These are phyloP conservation scores for Tenthredo livida DNA, from an alignment of 2,888 invertebrate genomes.

Conservation along the genomic window DNA sequence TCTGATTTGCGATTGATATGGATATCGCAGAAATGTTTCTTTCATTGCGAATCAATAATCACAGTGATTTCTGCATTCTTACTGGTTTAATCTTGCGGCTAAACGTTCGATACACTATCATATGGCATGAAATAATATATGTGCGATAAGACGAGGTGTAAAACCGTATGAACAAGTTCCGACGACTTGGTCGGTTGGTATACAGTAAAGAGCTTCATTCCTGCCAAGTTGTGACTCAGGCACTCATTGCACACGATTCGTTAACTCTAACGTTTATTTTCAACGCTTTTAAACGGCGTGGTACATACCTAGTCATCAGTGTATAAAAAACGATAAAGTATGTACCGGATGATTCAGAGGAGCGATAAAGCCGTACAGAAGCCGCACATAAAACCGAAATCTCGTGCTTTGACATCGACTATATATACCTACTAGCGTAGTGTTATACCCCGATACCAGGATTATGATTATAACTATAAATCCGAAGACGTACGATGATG, in stretches of 20 bases:
- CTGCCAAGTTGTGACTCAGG: slow-evolving; percentile 41
- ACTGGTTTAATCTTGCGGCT: too few relatives aligned
- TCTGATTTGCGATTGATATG: background rate
- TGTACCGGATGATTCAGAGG: slow-evolving; percentile 28
- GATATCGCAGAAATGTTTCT: background rate
- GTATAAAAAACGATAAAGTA: slow-evolving; percentile 8
- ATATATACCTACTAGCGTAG: background rate
- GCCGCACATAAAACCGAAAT: slow-evolving; percentile 22
- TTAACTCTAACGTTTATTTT: slow-evolving; percentile 38
- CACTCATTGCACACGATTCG: slow-evolving; percentile 43
- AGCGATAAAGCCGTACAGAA: slow-evolving; percentile 12
- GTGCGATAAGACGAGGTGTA: too few relatives aligned
- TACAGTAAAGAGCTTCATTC: background rate
- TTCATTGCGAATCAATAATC: background rate
- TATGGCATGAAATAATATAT: too few relatives aligned
- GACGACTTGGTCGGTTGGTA: background rate
- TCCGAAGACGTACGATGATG: background rate
- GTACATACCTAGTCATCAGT: background rate
- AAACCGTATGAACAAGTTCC: background rate
- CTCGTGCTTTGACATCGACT: slow-evolving; percentile 14
- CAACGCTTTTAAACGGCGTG: slow-evolving; percentile 1
- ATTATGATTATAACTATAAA: slow-evolving; percentile 1
- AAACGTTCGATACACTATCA: too few relatives aligned
- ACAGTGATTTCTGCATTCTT: too few relatives aligned
- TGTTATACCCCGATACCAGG: background rate